Base-by-base conservation (phyloP, 1,140 invertebrate species). In the Cyclina sinensis region DNA sequence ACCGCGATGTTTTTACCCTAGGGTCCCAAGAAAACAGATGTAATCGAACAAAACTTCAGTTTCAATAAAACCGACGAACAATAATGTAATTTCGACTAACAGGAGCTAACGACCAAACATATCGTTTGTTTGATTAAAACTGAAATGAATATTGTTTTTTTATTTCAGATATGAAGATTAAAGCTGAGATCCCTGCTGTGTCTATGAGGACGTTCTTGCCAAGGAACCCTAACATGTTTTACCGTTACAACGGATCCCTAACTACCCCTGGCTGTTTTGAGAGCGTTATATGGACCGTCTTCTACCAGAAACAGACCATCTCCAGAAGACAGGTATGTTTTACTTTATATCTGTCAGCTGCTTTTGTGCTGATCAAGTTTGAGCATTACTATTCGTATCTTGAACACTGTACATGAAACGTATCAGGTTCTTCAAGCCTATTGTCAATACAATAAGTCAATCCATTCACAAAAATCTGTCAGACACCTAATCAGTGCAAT, bases 221-320 rank as follows among this genome's bases (percentile, higher is more conserved):
- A 0, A 73, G 85, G 14, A 92, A 93, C 65, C 91, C 90, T n/a
- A 59, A 85, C 30, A 90, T 88, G 30, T 95, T 94, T 94, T 98
- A 96, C 92, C 95, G 96, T 1, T 98, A 98, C 92, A 91, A 96
- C 5, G 97, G 97, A 2, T 98, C 97, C 0, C 94, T 98, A 54
- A 98, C 97, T 0, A 98, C 97, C 7, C 97, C 97, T 0, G 95
- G 94, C 0, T 98, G 97, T 90, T 96, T 96, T 59, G 97, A 98
- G 93, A 96, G 96, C 30, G 97, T 98, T 1, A 96, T 96, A 1
- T 98, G 97, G 97, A 97, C 97, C 9, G 95, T 98, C 3, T 96
- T 98, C 81, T 96, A 96, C 0, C 94, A 96, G 51, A 96, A 96
- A 57, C 93, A 97, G 32, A 95, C 96, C 0, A 96, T 98, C 84